Conservation (phyloP, 2,113 vertebrate genomes). For the Misgurnus anguillicaudatus region DNA sequence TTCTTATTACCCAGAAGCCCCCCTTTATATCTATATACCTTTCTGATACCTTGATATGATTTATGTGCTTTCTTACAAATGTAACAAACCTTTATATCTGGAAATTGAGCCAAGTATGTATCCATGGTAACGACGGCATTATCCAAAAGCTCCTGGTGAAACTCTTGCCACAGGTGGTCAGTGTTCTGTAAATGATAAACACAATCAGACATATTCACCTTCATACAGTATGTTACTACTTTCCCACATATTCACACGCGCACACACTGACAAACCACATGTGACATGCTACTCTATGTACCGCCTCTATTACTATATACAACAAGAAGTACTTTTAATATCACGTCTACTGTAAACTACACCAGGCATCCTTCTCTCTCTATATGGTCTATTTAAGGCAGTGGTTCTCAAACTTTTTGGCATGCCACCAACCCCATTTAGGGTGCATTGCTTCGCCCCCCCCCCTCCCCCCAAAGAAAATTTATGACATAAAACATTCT, state of each 20-base stretch:
- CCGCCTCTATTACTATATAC: not conserved
- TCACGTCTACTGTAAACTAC: not conserved
- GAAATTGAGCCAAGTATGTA: constrained; percentile 90
- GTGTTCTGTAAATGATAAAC: constrained; percentile 79
- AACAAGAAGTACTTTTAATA: too few species aligned
- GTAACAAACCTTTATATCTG: constrained; percentile 89
- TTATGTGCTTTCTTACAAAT: too few species aligned
- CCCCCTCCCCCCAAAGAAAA: too few species aligned
- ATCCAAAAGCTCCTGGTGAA: constrained; percentile 91
- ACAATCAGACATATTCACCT: constrained; percentile 3
- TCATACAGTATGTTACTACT: not conserved
- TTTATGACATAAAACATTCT: too few species aligned
- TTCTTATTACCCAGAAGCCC: too few species aligned
- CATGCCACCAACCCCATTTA: too few species aligned
- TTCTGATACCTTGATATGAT: not conserved
- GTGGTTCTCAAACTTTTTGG: too few species aligned
- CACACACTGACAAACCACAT: constrained; percentile 23
- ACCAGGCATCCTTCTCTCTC: not conserved
- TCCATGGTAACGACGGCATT: constrained; percentile 86
- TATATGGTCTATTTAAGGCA: too few species aligned
- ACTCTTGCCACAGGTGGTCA: constrained; percentile 92
- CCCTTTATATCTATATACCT: too few species aligned
- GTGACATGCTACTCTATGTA: not conserved
- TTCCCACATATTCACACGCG: constrained; percentile 5
- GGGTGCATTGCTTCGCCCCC: too few species aligned